Evolutionary conservation across 2,113 vertebrate genomes (phyloP), one percentile per base, ranked within the genome.

Genomic region (Peromyscus maniculatus): DNA sequence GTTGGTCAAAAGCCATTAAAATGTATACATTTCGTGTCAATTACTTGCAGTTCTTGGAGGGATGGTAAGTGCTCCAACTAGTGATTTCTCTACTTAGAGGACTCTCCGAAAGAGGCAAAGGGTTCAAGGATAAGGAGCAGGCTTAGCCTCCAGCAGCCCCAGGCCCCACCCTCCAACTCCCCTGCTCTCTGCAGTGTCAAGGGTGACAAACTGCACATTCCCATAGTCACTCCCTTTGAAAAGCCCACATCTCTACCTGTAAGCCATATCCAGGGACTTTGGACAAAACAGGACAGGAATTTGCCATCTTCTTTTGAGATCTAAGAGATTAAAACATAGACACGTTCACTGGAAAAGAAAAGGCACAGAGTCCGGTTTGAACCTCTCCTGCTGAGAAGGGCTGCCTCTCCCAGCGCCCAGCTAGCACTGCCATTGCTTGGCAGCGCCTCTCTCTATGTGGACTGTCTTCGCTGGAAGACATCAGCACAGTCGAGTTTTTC

Each of bases 191-290:
- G 24, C 36, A 52, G 62, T 17, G 11, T 74, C 64, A 75, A 12
- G 24, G 19, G 5, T 17, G 59, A 43, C 77, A 83, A 5, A 8
- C 8, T 62, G 52, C 52, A 93, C 10, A 13, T 67, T 46, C 74
- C 89, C 78, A 21, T 2, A 0, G 52, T 28, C 22, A 24, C 57
- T 43, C 75, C 64, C 43, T 96, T 15, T 55, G 77, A 69, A 52
- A 82, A 87, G 77, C 12, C 17, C 39, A 21, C 0, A 0, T 0
- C 94, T 98, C 66, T 83, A 99, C 99, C 98, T 99, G 99, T 1
- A 99, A 98, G 6, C 99, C 99, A 31, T 99, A 99, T 39, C 99
- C 99, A 0, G 99, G 96, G 55, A 98, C 98, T 98, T 95, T 99
- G n/a, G 97, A 91, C 87, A 98, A 97, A 94, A 98, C 96, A 24